Conservation (phyloP, 2,113 vertebrate species). For the Pelusios castaneus region DNA sequence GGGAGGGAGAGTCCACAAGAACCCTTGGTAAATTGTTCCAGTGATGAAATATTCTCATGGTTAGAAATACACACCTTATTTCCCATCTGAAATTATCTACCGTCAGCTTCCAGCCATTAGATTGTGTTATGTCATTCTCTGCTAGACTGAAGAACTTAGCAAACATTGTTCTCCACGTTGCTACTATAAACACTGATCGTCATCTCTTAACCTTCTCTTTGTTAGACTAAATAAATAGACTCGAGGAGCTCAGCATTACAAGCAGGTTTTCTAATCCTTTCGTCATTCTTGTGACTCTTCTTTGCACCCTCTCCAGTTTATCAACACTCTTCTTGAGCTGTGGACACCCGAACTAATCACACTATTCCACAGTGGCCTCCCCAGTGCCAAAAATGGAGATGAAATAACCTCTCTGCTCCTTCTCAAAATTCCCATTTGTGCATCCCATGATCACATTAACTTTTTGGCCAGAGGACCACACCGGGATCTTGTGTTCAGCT, state of each 20-base stretch:
- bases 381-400: no score
- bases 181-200: not conserved
- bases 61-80: no score
- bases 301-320: not conserved
- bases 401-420: no score
- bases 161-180: not conserved
- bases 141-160: not conserved
- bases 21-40: no score
- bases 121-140: not conserved
- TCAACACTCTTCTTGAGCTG: not conserved
- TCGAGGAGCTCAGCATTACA: not conserved
- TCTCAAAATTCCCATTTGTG: no score
- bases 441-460: no score
- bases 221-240: not conserved
- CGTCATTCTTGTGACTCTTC: not conserved
- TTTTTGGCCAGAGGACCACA: no score
- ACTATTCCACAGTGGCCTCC: not conserved
- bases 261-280: not conserved
- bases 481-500: no score
- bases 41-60: no score
- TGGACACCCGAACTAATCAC: not conserved
- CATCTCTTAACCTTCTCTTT: not conserved
- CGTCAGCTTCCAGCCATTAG: no score
- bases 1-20: no score
- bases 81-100: no score